phyloP scores from a whole-genome alignment of 2,113 vertebrate genomes.

The Apeltes quadracus region DNA sequence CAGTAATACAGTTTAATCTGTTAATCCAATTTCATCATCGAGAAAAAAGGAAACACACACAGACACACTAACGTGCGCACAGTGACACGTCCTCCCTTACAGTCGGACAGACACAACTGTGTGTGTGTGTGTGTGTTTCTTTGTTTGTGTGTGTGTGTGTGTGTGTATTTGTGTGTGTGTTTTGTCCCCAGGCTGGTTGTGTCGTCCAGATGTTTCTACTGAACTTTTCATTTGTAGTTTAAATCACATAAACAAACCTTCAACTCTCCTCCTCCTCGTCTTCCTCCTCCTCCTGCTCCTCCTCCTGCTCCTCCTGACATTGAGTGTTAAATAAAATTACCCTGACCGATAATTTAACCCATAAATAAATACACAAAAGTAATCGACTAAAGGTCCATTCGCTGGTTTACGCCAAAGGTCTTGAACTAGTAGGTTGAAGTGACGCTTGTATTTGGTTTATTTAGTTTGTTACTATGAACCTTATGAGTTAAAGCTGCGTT shows the following conservation, averaged over 20 bases:
- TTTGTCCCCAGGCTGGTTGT: slow-evolving; percentile 22
- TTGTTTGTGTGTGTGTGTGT: slow-evolving; percentile 23
- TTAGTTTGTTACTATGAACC: not conserved
- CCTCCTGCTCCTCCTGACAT: not conserved
- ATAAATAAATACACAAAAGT: not conserved
- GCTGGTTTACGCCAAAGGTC: not conserved
- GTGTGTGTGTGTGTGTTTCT: slow-evolving; percentile 24
- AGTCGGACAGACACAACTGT: slow-evolving; percentile 8
- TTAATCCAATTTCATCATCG: slow-evolving; percentile 33
- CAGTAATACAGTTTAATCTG: slow-evolving; percentile 50
- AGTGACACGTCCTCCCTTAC: not conserved
- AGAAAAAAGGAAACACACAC: not conserved
- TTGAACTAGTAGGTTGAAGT: too few relatives aligned
- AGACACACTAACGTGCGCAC: slow-evolving; percentile 3
- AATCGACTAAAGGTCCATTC: not conserved
- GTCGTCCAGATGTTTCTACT: slow-evolving; percentile 50
- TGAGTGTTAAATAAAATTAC: not conserved
- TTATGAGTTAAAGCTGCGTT: too few relatives aligned
- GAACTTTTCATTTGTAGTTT: slow-evolving; percentile 22
- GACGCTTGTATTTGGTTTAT: not conserved
- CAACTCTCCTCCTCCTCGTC: slow-evolving; percentile 13
- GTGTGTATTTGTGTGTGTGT: slow-evolving; percentile 24
- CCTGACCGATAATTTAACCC: not conserved
- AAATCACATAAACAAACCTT: slow-evolving; percentile 34
- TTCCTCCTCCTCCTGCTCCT: not conserved